Evolutionary conservation across 2,888 invertebrate genomes (phyloP), one percentile per base, ranked within the genome.

Genomic region (Drosophila maculinotata): DNA sequence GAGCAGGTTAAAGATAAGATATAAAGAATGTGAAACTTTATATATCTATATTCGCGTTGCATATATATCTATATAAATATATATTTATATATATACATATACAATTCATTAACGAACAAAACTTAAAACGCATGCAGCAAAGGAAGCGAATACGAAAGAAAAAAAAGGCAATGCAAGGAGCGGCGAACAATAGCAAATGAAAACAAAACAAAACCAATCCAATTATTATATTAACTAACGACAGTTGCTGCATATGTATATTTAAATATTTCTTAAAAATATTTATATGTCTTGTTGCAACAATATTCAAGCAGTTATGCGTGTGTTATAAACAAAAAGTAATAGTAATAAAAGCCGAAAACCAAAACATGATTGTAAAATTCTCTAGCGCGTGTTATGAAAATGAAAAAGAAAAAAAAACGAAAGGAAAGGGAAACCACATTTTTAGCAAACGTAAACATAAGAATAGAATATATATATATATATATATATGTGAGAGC

Each of bases 351-450:
- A 69, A 65, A 47, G 38, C 74, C 68, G 14, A 36, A 48, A 72
- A 73, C 73, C 56, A 73, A 72, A 68, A 47, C n/a, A 53, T 44
- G 17, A 44, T 49, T 56, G n/a, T 36, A 71, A 56, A 41, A 53
- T 66, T 44, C 25, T 15, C 26, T 66, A 66, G 42, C 35, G 25
- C 33, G 15, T 49, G 35, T 36, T 69, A 47, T 26, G 3, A 47
- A 35, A 44, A n/a, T n/a, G 14, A 38, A 5, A 49, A 15, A 38
- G 8, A 45, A 42, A 15, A 31, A 28, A 36, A 62, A 38, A 10
- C 3, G 38, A 30, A 49, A 9, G 14, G 14, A 30, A 36, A 38
- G 54, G 3, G 4, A 31, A 44, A 14, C 15, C 35, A 44, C 33
- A 65, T 48, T 69, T 66, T 72, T 67, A 71, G 58, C 42, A 41